Evolutionary conservation across 2,113 vertebrate species (phyloP).

Genomic region (rat (Rattus norvegicus)): GRCr8 NC_086019.1:108161001-108161500

Average conservation of each 20-base stretch:
- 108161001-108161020: background rate
- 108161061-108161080: background rate
- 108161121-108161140: background rate
- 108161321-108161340: slow-evolving; percentile 78
- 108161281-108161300: slow-evolving; percentile 74
- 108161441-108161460: slow-evolving; percentile 77
- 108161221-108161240: slow-evolving; percentile 74
- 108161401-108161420: slow-evolving; percentile 80
- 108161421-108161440: slow-evolving; percentile 79
- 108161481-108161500: background rate
- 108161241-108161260: slow-evolving; percentile 70
- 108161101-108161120: background rate
- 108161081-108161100: background rate
- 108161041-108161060: background rate
- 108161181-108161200: slow-evolving; percentile 28
- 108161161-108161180: background rate
- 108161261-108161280: slow-evolving; percentile 75
- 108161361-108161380: slow-evolving; percentile 71
- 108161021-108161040: background rate
- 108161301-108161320: slow-evolving; percentile 79
- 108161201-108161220: slow-evolving; percentile 56
- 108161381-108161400: slow-evolving; percentile 74
- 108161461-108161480: slow-evolving; percentile 65
- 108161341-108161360: slow-evolving; percentile 77
- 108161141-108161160: background rate